phyloP scores from a whole-genome alignment of 1,140 invertebrate species.

The Trinorchestia longiramus region DNA sequence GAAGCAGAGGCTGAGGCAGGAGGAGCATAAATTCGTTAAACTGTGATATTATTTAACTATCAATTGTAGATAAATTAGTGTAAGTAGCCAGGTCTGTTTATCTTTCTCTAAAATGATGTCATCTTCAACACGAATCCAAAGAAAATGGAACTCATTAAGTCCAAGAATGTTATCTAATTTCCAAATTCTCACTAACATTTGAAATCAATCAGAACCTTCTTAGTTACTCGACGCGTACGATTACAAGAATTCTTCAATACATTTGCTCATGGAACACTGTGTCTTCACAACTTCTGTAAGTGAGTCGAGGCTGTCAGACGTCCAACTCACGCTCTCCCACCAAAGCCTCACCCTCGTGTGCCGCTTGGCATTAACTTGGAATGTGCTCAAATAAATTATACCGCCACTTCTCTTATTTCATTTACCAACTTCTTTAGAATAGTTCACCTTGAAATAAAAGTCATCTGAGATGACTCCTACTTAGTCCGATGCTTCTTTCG shows the following conservation, averaged over 20 bases:
- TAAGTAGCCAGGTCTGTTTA: slow-evolving; percentile 28
- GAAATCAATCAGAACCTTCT: not conserved
- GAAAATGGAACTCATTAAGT: not conserved
- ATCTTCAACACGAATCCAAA: not conserved
- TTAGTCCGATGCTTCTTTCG: not conserved
- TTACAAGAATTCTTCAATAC: not conserved
- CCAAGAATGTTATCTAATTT: not conserved
- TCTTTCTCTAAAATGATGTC: not conserved
- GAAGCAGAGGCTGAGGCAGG: slow-evolving; percentile 52
- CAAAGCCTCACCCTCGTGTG: not conserved
- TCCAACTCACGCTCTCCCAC: not conserved
- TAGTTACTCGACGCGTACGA: not conserved
- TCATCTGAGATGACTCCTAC: not conserved
- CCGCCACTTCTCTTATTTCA: not conserved
- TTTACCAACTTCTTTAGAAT: not conserved
- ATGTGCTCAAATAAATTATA: slow-evolving; percentile 17
- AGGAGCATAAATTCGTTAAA: slow-evolving; percentile 42
- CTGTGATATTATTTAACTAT: slow-evolving; percentile 55
- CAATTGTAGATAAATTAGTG: slow-evolving; percentile 53
- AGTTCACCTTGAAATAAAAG: not conserved
- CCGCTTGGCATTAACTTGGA: not conserved
- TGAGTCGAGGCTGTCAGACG: not conserved
- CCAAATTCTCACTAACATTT: not conserved
- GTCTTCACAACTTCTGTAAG: not conserved
- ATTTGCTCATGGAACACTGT: not conserved